Evolutionary conservation across 2,797 vertebrate genomes (phyloP), one percentile per base, ranked within the genome.

Genomic region (Brachyalestes nurse): DNA sequence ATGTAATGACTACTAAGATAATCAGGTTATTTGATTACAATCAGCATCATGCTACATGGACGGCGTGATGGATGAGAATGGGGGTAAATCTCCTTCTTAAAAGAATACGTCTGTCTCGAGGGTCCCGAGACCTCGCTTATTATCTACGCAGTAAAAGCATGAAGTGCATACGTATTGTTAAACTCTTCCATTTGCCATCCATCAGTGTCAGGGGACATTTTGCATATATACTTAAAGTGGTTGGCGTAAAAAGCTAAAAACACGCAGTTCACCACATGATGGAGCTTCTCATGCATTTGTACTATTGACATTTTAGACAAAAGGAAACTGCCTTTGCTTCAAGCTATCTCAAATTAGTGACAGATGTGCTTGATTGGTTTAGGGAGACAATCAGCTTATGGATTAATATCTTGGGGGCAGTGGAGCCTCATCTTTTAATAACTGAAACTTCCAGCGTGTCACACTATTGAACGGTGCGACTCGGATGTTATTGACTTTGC

Each of bases 391-490:
- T 83, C 83, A 71, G 77, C 84, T 86, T 70, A 78, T 66, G 76
- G 80, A 86, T 86, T 84, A 81, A 87, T 87, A 82, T 80, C 77
- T 79, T 45, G 16, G 65, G 73, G 40, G 53, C 76, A 55, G 45
- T 67, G 77, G 69, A 84, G 66, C 80, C 28, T 83, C 72, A 77
- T 81, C 81, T 88, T 86, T 86, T 87, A 90, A 84, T 87, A 89
- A 86, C 73, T 34, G 77, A 83, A 86, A 81, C 84, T 64, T 81
- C 64, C 66, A 76, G 79, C 13, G 51, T 55, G 53, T 78, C 40
- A 75, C 81, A 47, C 74, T 84, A 85, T 86, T 47, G 85, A 88
- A 47, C 85, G 21, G n/a, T 53, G 62, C 6, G 67, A 82, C 85
- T 79, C 42, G 62, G 74, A 77, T 45, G 58, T 61, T 85, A 90